phyloP scores from a whole-genome alignment of 2,888 invertebrate species.

The Proisotoma minuta region DNA sequence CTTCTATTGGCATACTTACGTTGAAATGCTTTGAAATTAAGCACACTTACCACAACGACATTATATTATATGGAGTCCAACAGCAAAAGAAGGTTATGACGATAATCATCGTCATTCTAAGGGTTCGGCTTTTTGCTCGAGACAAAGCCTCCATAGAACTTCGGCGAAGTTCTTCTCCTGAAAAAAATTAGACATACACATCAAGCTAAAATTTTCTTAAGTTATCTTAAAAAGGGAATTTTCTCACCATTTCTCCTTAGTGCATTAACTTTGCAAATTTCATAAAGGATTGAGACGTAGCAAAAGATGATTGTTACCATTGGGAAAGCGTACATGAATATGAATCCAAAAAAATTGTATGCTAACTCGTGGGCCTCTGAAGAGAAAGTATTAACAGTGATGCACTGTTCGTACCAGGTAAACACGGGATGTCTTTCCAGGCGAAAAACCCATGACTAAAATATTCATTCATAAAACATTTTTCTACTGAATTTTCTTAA shows the following conservation, averaged over 20 bases:
- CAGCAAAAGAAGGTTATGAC: slow-evolving; percentile 55
- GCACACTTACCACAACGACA: slow-evolving; percentile 51
- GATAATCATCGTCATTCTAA: slow-evolving; percentile 56
- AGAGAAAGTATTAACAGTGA: slow-evolving; percentile 76
- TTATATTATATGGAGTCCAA: slow-evolving; percentile 57
- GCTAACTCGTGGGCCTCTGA: slow-evolving; percentile 66
- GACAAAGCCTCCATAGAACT: slow-evolving; percentile 49
- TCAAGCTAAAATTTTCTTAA: too few species aligned
- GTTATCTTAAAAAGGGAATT: too few species aligned
- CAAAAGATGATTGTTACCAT: slow-evolving; percentile 78
- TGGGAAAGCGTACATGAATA: slow-evolving; percentile 81
- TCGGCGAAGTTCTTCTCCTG: slow-evolving; percentile 41
- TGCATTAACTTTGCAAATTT: slow-evolving; percentile 61
- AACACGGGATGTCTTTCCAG: slow-evolving; percentile 76
- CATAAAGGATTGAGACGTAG: slow-evolving; percentile 79
- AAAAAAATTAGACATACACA: too few species aligned
- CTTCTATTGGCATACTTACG: too few species aligned
- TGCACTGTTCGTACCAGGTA: slow-evolving; percentile 84
- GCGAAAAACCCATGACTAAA: slow-evolving; percentile 76
- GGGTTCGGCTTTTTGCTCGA: slow-evolving; percentile 50
- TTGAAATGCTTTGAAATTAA: too few species aligned
- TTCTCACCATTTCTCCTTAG: slow-evolving; percentile 36
- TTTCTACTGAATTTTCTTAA: background rate
- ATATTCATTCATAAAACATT: too few species aligned
- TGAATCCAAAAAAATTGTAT: slow-evolving; percentile 77